These are phyloP conservation scores for Castor canadensis DNA, from an alignment of 2,113 vertebrate genomes.

Conservation along the genomic window DNA sequence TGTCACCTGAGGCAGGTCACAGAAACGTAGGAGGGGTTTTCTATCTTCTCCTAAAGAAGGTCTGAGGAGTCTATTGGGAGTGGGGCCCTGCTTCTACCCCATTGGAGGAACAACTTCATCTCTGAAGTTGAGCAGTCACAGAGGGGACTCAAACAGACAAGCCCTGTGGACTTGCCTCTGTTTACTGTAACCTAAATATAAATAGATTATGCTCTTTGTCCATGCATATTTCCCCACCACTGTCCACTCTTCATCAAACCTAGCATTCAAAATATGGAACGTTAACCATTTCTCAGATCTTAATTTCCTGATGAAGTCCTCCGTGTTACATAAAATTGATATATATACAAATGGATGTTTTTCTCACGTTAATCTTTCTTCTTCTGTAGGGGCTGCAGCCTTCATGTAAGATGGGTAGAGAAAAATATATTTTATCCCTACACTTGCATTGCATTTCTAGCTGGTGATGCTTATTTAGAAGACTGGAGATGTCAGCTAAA, in stretches of 20 bases:
- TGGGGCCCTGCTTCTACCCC: not conserved
- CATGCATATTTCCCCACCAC: not conserved
- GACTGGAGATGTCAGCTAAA: not conserved
- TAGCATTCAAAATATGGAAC: not conserved
- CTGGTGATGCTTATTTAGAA: not conserved
- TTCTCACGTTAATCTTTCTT: not conserved
- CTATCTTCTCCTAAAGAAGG: not conserved
- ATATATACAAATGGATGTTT: not conserved
- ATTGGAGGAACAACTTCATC: not conserved
- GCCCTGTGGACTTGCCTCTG: not conserved
- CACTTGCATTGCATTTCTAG: not conserved
- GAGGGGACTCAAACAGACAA: not conserved
- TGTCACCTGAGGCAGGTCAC: not conserved
- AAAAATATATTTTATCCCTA: not conserved
- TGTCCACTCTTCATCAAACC: not conserved
- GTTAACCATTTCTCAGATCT: not conserved
- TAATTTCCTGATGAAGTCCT: not conserved
- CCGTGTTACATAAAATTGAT: not conserved
- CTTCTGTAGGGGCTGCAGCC: not conserved
- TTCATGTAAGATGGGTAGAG: not conserved
- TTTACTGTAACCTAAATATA: not conserved
- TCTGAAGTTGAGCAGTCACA: not conserved
- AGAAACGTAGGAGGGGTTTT: not conserved
- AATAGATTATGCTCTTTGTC: not conserved
- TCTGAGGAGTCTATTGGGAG: not conserved